Conservation (phyloP, 2,888 invertebrate genomes). For the Bruchidius siliquastri region DNA sequence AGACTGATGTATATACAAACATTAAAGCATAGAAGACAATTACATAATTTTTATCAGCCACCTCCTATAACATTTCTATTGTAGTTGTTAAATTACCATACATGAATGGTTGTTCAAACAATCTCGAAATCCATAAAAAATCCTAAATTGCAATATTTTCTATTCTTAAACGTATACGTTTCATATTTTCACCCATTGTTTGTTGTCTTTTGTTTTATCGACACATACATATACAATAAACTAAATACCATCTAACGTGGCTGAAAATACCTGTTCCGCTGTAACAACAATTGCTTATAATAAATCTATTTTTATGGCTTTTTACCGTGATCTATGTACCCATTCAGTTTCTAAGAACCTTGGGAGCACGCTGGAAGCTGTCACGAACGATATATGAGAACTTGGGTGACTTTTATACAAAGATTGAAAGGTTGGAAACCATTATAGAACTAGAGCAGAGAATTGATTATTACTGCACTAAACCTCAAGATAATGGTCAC, state of each 20-base stretch:
- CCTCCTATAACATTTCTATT: no score
- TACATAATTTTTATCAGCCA: no score
- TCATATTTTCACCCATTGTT: background rate
- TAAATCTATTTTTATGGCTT: background rate
- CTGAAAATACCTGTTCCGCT: background rate
- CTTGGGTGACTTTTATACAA: background rate
- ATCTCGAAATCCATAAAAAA: background rate
- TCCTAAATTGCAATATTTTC: background rate
- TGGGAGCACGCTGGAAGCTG: background rate
- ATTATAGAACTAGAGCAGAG: no score
- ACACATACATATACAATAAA: background rate
- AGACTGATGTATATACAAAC: no score
- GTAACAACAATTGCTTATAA: background rate
- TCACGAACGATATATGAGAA: background rate
- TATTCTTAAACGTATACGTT: background rate
- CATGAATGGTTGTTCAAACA: background rate
- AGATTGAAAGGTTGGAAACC: background rate
- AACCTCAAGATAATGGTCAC: no score
- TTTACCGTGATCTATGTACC: background rate
- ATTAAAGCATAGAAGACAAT: no score
- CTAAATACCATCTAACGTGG: background rate
- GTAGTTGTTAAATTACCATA: no score
- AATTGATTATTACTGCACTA: no score
- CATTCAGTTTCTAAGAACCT: background rate
- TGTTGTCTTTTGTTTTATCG: background rate